Percentiles rank a stretch among this genome's conserved stretches.
phyloP scores from a whole-genome alignment of 2,113 vertebrate species.

The Dolichotis patagonum region DNA sequence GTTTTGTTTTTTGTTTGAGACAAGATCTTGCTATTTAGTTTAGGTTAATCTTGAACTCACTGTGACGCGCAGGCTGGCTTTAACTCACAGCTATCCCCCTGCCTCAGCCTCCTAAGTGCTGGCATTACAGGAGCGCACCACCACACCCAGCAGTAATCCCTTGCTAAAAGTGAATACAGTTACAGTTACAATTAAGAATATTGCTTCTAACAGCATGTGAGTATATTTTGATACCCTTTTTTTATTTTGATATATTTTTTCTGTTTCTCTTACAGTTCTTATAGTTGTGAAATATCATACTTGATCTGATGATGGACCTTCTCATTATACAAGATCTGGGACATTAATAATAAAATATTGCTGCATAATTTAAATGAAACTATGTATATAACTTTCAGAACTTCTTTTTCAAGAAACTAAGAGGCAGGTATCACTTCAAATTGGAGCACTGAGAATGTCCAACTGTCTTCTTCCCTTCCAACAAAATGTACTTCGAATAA shows the following conservation, averaged over 20 bases:
- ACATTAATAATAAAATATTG: slow-evolving; percentile 79
- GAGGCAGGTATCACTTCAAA: slow-evolving; percentile 83
- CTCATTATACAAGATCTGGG: slow-evolving; percentile 80
- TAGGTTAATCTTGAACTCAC: neutral
- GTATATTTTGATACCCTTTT: slow-evolving; percentile 59
- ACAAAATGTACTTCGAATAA: slow-evolving; percentile 75
- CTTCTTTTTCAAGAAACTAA: slow-evolving; percentile 80
- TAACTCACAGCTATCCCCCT: neutral
- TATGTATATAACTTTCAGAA: slow-evolving; percentile 86
- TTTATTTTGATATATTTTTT: slow-evolving; percentile 57
- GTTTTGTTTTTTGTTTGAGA: neutral
- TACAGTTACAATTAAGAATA: slow-evolving; percentile 5
- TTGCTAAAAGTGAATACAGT: neutral
- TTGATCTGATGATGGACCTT: slow-evolving; percentile 83
- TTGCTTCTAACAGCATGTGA: neutral
- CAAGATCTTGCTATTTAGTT: neutral
- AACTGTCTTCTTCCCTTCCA: slow-evolving; percentile 60
- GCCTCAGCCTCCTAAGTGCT: neutral
- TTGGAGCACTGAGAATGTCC: slow-evolving; percentile 76
- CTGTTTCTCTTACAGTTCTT: slow-evolving; percentile 85
- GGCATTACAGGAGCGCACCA: neutral
- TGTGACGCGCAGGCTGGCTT: neutral
- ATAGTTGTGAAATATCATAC: slow-evolving; percentile 88
- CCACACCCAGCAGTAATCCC: neutral
- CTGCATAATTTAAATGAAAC: slow-evolving; percentile 87